A percentile compares a stretch with the other conserved stretches of the same genome.
Evolutionary conservation across 2,113 vertebrate genomes (phyloP).

Genomic region (Psettodes erumei): DNA sequence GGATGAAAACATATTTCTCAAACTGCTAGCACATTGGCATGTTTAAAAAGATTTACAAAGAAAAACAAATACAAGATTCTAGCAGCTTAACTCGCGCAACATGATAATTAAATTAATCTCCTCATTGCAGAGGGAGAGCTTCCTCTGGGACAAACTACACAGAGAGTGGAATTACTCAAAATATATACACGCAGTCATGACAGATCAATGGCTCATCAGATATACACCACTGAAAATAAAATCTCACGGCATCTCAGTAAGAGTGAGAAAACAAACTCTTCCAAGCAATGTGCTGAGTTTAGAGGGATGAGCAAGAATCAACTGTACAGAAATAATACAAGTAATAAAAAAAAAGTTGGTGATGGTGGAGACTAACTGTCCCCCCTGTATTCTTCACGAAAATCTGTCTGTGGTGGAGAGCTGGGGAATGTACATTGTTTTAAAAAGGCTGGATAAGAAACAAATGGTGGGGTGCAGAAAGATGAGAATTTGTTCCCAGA

Average conservation of each 20-base stretch:
- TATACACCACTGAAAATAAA: conserved; percentile 52
- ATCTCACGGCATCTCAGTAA: conserved; percentile 34
- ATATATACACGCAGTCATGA: conserved; percentile 45
- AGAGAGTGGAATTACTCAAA: conserved; percentile 53
- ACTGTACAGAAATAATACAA: conserved; percentile 20
- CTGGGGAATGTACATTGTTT: conserved; percentile 45
- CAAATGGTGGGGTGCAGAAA: conserved; percentile 54
- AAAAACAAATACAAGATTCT: conserved; percentile 71
- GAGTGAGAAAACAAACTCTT: conserved; percentile 59
- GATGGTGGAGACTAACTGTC: conserved; percentile 38
- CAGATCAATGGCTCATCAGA: conserved; percentile 51
- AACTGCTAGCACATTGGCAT: conserved; percentile 73
- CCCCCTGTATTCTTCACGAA: conserved; percentile 39
- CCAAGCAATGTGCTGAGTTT: conserved; percentile 1
- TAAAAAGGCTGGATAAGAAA: conserved; percentile 39
- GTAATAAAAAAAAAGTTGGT: conserved; percentile 36
- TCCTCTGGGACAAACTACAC: conserved; percentile 59
- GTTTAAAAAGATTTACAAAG: conserved; percentile 70
- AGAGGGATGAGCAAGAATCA: conserved; percentile 53
- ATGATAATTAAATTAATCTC: conserved; percentile 75
- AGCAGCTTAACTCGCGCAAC: conserved; percentile 64
- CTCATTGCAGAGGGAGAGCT: conserved; percentile 46
- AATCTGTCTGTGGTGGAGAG: conserved; percentile 21
- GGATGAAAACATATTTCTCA: conserved; percentile 67
- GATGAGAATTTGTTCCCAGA: conserved; percentile 55